Conservation (phyloP, 2,888 invertebrate genomes). For the Mythimna ferrago region DNA sequence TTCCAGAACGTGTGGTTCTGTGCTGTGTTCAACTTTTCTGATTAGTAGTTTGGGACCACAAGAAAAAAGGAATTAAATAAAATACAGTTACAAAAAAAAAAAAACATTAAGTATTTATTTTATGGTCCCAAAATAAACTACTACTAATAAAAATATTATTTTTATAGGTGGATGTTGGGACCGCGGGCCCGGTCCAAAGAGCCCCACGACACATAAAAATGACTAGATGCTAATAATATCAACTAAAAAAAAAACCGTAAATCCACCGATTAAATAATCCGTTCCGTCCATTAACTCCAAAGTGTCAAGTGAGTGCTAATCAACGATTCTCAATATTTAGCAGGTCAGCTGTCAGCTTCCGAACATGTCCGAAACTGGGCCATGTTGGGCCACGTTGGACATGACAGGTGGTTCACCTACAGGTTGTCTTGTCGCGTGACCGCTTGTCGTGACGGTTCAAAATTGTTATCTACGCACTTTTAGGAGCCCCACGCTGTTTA, state of each 20-base stretch:
- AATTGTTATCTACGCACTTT: constrained; percentile 83
- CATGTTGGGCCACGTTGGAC: constrained; percentile 24
- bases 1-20: background rate
- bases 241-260: background rate
- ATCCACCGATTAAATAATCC: constrained; percentile 1
- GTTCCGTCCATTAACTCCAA: constrained; percentile 1
- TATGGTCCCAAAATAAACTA: too few species aligned
- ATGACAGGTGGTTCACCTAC: constrained; percentile 59
- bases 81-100: too few species aligned
- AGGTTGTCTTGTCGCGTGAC: constrained; percentile 76
- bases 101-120: too few species aligned
- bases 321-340: constrained; percentile 39
- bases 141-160: too few species aligned
- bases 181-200: too few species aligned
- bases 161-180: too few species aligned
- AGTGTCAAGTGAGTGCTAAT: constrained; percentile 33
- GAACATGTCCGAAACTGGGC: constrained; percentile 47
- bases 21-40: too few species aligned
- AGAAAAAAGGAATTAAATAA: too few species aligned
- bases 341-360: constrained; percentile 37
- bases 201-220: too few species aligned
- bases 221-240: too few species aligned
- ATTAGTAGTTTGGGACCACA: too few species aligned
- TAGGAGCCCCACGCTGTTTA: constrained; percentile 68
- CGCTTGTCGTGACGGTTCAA: constrained; percentile 73